A percentile compares a stretch with the other conserved stretches of the same genome.
phyloP scores from a whole-genome alignment of 2,888 invertebrate species.

The Polymixis flavicincta region DNA sequence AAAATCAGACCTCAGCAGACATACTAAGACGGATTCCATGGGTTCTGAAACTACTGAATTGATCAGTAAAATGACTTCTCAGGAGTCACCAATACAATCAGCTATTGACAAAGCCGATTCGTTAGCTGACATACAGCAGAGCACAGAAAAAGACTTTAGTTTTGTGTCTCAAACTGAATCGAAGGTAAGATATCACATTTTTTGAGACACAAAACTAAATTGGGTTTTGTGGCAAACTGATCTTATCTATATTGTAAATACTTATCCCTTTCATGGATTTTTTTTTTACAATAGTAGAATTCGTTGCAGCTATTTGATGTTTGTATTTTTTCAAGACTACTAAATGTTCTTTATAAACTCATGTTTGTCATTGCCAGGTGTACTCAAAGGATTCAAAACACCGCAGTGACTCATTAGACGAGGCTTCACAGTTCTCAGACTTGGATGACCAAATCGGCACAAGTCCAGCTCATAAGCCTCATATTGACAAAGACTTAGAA shows the following conservation, averaged over 20 bases:
- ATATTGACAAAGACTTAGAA: conserved; percentile 72
- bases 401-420: conserved; percentile 88
- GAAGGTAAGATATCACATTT: conserved; percentile 77
- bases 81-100: conserved; percentile 84
- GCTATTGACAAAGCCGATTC: conserved; percentile 87
- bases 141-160: conserved; percentile 87
- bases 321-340: background rate
- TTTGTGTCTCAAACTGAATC: conserved; percentile 89
- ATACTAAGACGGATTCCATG: conserved; percentile 86
- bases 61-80: conserved; percentile 80
- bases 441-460: conserved; percentile 87
- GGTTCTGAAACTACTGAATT: conserved; percentile 84
- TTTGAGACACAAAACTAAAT: background rate
- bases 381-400: conserved; percentile 87
- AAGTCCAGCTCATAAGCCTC: conserved; percentile 82
- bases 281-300: background rate
- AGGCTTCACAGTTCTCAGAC: conserved; percentile 88
- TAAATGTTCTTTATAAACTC: background rate
- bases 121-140: conserved; percentile 86
- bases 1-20: conserved; percentile 84
- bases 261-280: conserved; percentile 29
- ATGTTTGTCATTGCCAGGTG: conserved; percentile 72
- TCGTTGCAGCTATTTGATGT: background rate
- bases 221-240: background rate
- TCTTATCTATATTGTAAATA: conserved; percentile 8